These are phyloP conservation scores for Sicus ferrugineus DNA, from an alignment of 2,888 invertebrate species.

Conservation along the genomic window DNA sequence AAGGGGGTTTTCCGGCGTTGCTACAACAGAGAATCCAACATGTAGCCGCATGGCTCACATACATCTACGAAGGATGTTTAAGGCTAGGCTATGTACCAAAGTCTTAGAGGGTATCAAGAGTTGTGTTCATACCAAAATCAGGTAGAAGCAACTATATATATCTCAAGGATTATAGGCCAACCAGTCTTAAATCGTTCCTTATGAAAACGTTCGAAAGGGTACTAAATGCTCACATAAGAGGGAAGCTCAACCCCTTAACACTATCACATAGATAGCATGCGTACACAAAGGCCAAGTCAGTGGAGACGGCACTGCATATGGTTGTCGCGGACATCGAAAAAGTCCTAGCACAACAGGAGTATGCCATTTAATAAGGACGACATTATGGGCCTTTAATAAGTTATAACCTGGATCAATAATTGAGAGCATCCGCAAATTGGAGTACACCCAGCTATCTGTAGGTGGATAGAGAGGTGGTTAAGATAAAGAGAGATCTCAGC, in stretches of 20 bases:
- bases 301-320: neutral
- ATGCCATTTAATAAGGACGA: too few species aligned
- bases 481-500: too few species aligned
- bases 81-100: too few species aligned
- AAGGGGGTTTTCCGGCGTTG: too few species aligned
- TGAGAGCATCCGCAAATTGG: neutral
- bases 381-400: neutral
- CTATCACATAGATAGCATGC: neutral
- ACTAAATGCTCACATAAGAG: neutral
- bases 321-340: neutral
- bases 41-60: too few species aligned
- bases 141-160: too few species aligned
- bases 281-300: neutral
- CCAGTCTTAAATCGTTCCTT: neutral
- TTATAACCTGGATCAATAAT: neutral
- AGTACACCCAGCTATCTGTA: too few species aligned
- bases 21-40: too few species aligned
- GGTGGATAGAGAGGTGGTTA: too few species aligned
- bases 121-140: too few species aligned
- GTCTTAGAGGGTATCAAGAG: too few species aligned
- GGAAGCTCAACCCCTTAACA: neutral
- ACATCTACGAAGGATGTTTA: slow-evolving; percentile 5
- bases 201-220: neutral
- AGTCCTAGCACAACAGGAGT: neutral
- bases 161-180: too few species aligned